Conservation (phyloP, 1,140 invertebrate species). For the Tetranychus urticae region DNA sequence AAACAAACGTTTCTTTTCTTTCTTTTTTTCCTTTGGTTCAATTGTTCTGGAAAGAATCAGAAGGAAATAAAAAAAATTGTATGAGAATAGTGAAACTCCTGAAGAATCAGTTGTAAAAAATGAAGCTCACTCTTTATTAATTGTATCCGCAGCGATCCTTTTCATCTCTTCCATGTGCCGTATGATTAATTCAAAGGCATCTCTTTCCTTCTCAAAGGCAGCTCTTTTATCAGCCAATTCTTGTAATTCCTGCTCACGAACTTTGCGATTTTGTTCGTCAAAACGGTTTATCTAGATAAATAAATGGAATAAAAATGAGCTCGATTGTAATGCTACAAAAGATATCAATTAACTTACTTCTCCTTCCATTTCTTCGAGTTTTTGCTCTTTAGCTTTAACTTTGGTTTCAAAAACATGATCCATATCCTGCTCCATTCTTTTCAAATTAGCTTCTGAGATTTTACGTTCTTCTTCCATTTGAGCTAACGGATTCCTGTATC, state of each 20-base stretch:
- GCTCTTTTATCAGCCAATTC: constrained; percentile 71
- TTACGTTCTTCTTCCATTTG: constrained; percentile 94
- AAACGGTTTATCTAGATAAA: no score
- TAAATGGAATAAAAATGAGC: no score
- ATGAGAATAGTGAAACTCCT: no score
- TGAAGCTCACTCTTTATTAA: constrained; percentile 14
- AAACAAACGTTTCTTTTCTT: no score
- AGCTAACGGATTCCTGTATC: constrained; percentile 77
- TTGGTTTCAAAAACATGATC: constrained; percentile 77
- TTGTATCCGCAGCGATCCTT: constrained; percentile 13
- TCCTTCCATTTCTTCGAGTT: constrained; percentile 69
- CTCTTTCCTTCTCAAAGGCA: constrained; percentile 60
- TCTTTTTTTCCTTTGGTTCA: no score
- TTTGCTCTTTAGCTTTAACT: constrained; percentile 75
- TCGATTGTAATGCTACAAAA: no score
- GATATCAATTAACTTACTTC: constrained; percentile 32
- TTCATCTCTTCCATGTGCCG: constrained; percentile 14
- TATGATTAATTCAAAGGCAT: constrained; percentile 12
- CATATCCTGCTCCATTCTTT: constrained; percentile 86
- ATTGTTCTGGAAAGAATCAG: no score
- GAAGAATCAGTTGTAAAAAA: no score
- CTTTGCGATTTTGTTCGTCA: no score
- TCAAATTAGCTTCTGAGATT: constrained; percentile 84
- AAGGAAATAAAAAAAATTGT: no score
- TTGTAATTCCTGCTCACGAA: constrained; percentile 48